phyloP scores from a whole-genome alignment of 2,888 invertebrate genomes.

The Hypercompe scribonia region DNA sequence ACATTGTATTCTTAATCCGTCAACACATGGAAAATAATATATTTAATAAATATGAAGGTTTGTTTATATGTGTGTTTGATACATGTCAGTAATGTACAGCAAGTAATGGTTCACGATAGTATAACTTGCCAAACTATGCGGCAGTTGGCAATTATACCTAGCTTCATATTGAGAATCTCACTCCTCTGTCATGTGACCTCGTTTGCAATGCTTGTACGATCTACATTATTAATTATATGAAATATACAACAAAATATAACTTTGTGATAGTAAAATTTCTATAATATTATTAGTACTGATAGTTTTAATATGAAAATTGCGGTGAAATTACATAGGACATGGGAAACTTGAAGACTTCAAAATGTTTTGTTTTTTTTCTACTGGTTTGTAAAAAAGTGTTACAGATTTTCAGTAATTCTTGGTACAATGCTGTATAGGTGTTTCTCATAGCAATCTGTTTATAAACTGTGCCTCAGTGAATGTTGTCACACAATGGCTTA shows the following conservation, averaged over 20 bases:
- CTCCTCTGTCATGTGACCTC: conserved; percentile 1
- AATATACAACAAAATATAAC: neutral
- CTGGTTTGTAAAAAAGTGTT: conserved; percentile 32
- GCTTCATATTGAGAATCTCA: neutral
- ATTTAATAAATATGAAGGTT: too few relatives aligned
- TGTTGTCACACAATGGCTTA: conserved; percentile 53
- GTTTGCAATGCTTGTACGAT: neutral
- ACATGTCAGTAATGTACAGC: neutral
- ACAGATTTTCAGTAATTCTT: conserved; percentile 30
- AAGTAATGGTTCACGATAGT: neutral
- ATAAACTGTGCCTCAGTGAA: conserved; percentile 58
- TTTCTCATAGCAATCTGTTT: conserved; percentile 64
- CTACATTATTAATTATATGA: neutral
- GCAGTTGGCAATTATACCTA: conserved; percentile 17
- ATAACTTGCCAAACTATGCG: conserved; percentile 19
- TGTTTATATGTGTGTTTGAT: neutral
- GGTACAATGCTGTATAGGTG: conserved; percentile 58
- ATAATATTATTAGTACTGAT: too few relatives aligned
- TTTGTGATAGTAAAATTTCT: too few relatives aligned
- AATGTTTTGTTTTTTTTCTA: conserved; percentile 10
- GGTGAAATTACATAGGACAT: neutral
- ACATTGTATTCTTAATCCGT: too few relatives aligned
- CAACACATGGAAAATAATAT: too few relatives aligned
- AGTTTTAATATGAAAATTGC: neutral
- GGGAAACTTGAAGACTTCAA: neutral